phyloP scores from a whole-genome alignment of 92 coral and sea anemone genomes.

The Diadumene lineata region DNA sequence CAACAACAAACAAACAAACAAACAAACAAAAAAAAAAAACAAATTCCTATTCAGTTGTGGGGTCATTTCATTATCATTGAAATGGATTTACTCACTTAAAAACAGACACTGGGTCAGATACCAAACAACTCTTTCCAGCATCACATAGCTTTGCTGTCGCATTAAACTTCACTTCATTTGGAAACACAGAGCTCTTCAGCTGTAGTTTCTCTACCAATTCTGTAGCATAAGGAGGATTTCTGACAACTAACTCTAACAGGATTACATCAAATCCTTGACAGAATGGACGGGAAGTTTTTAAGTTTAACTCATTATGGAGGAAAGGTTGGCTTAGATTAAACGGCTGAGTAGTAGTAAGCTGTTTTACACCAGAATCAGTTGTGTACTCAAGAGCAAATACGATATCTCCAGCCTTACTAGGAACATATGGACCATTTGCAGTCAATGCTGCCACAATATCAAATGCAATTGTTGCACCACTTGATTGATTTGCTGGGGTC shows the following conservation, averaged over 20 bases:
- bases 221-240: slow-evolving; percentile 71
- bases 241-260: slow-evolving; percentile 33
- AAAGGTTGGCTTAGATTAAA: slow-evolving; percentile 79
- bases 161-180: not conserved
- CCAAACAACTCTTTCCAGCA: not conserved
- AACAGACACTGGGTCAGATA: not conserved
- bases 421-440: slow-evolving; percentile 35
- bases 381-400: slow-evolving; percentile 48
- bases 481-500: slow-evolving; percentile 24
- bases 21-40: too few relatives aligned
- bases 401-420: slow-evolving; percentile 58
- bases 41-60: too few relatives aligned
- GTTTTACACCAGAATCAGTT: slow-evolving; percentile 42
- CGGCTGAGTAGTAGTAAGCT: slow-evolving; percentile 23
- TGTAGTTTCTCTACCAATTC: slow-evolving; percentile 28
- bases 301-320: slow-evolving; percentile 31
- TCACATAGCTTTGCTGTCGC: slow-evolving; percentile 34
- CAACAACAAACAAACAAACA: too few relatives aligned
- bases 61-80: too few relatives aligned
- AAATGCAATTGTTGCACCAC: slow-evolving; percentile 36
- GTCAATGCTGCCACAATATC: slow-evolving; percentile 54
- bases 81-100: not conserved
- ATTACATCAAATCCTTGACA: slow-evolving; percentile 61
- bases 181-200: slow-evolving; percentile 18
- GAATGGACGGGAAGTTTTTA: slow-evolving; percentile 21